Conservation (phyloP, 2,797 vertebrate genomes). For the Naso thynnoides region DNA sequence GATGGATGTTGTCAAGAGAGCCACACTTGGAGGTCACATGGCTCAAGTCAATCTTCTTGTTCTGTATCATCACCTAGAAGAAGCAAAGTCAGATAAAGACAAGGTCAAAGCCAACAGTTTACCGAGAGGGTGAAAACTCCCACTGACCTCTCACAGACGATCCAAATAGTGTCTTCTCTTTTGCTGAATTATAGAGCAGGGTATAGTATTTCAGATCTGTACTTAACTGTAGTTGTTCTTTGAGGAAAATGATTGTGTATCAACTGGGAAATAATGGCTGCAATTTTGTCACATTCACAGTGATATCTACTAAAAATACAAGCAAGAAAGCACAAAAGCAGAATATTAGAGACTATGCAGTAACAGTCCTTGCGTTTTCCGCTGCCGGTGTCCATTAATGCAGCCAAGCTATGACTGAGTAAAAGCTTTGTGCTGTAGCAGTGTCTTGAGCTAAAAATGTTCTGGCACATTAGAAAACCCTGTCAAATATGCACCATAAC, state of each 20-base stretch:
- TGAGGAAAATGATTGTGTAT: constrained; percentile 15
- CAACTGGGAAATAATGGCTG: constrained; percentile 19
- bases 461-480: constrained; percentile 32
- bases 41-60: constrained; percentile 98
- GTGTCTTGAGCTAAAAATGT: constrained; percentile 7
- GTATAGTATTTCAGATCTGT: background rate
- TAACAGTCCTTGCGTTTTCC: constrained; percentile 20
- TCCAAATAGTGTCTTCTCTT: constrained; percentile 11
- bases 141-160: background rate
- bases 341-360: constrained; percentile 22
- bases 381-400: constrained; percentile 23
- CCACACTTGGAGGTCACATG: constrained; percentile 99
- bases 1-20: constrained; percentile 97
- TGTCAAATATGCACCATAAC: constrained; percentile 21
- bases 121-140: background rate
- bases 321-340: constrained; percentile 25
- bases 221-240: constrained; percentile 15
- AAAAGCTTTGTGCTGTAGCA: constrained; percentile 13
- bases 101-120: constrained; percentile 24
- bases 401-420: constrained; percentile 15
- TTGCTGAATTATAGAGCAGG: constrained; percentile 7
- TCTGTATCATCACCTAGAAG: constrained; percentile 93
- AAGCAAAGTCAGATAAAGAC: constrained; percentile 40
- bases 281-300: constrained; percentile 8
- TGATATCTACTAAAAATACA: constrained; percentile 32